Evolutionary conservation across 2,888 invertebrate genomes (phyloP), one percentile per base, ranked within the genome.

Genomic region (Caenorhabditis sp.): DNA sequence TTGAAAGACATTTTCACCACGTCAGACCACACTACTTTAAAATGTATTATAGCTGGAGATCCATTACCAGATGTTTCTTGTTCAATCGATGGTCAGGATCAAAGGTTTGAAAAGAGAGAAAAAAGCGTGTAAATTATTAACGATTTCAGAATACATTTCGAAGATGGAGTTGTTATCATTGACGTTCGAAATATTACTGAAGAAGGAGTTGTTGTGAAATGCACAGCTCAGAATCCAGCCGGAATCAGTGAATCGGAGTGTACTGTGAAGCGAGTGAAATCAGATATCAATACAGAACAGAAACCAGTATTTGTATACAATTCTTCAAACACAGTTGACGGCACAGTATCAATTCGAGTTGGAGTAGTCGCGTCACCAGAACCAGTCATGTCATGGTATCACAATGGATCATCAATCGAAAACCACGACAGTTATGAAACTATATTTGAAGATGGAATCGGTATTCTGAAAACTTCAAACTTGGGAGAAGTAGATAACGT

Each of bases 361-460:
- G 78, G 81, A 24, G 83, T 89, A 14, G 68, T 79, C 1, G 89
- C 89, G 1, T 78, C 78, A n/a, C 89, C 89, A 3, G 72, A 79
- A 36, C 79, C 82, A 10, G 36, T 79, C 81, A 79, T 89, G 83
- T 83, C 77, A 74, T 83, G 81, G 83, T 49, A 59, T 17, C 72
- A 73, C 27, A 71, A 77, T 66, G 77, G 71, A 12, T 36, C 23
- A 8, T 62, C 55, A 21, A 68, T 82, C 43, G 77, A 78, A 27
- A 78, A 81, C 21, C 77, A 62, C 26, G n/a, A 55, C 17, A 61
- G 71, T 37, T 62, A 66, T 58, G 51, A 49, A 27, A 37, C 69
- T 14, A 71, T 76, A 17, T 78, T 59, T 50, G 81, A 81, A 55
- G 79, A 81, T 66, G 81, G 81, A 2, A 76, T 79, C 23, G 77